Evolutionary conservation across 2,797 vertebrate genomes (phyloP).

Genomic region (Cyprinella venusta): DNA sequence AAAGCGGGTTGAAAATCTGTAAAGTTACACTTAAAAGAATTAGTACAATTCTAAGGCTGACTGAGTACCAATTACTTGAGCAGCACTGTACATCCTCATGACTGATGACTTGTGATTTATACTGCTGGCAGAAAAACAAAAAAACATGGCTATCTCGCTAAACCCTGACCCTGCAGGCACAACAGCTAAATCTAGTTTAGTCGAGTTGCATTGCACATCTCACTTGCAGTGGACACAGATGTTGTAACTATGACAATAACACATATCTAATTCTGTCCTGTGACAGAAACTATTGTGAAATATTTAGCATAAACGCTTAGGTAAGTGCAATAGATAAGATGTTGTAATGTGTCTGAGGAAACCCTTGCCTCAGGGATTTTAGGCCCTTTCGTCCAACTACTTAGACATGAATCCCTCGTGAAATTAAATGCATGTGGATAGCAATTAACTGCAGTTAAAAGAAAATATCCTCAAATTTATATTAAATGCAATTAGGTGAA

Average conservation of each 20-base stretch:
- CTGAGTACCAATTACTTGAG: background rate
- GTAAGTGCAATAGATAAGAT: constrained; percentile 17
- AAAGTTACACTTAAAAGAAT: background rate
- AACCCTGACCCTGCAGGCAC: background rate
- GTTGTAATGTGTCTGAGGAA: constrained; percentile 15
- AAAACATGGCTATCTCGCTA: background rate
- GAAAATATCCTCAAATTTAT: background rate
- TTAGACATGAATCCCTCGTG: background rate
- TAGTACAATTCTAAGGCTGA: background rate
- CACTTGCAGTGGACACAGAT: constrained; percentile 4
- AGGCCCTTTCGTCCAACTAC: background rate
- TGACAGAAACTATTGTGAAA: constrained; percentile 30
- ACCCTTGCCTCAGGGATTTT: background rate
- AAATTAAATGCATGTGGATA: background rate
- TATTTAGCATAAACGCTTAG: constrained; percentile 3
- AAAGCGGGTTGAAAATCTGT: background rate
- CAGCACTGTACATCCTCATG: background rate
- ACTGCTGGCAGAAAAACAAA: background rate
- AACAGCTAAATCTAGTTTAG: background rate
- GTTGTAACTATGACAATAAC: background rate
- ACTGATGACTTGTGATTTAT: background rate
- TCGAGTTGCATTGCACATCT: background rate
- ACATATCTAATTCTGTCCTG: background rate
- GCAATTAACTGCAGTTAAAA: background rate
- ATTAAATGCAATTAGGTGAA: background rate